These are phyloP conservation scores for Sus scrofa DNA, from an alignment of 2,113 vertebrate genomes.

Conservation along the genomic window DNA sequence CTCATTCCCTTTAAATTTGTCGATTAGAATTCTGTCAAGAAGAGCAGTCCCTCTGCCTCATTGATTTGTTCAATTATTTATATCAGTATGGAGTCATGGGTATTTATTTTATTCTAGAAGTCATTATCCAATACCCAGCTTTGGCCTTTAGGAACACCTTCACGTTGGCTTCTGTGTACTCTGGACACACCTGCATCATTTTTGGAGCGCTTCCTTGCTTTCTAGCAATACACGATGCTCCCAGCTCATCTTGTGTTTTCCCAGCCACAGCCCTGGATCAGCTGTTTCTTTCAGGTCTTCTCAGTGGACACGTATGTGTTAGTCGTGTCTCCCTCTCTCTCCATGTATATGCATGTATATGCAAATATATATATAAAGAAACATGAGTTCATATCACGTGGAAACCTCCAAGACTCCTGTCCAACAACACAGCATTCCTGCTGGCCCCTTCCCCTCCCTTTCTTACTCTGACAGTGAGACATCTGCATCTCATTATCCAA, in stretches of 20 bases:
- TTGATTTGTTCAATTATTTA: background rate
- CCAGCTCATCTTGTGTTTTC: background rate
- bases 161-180: background rate
- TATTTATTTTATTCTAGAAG: background rate
- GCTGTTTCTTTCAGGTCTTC: background rate
- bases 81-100: background rate
- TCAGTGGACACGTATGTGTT: background rate
- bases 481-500: background rate
- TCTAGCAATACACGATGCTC: background rate
- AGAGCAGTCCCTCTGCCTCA: background rate
- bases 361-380: background rate
- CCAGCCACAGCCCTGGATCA: background rate
- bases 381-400: background rate
- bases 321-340: too few species aligned
- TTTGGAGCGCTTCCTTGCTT: background rate
- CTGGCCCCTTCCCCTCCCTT: background rate
- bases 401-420: background rate
- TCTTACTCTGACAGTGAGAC: background rate
- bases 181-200: fast-evolving
- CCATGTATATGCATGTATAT: background rate
- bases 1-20: background rate
- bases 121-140: background rate
- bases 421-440: background rate
- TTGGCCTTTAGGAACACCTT: background rate
- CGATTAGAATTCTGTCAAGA: background rate